phyloP scores from a whole-genome alignment of 2,797 vertebrate genomes.

The Monodelphis domestica region DNA sequence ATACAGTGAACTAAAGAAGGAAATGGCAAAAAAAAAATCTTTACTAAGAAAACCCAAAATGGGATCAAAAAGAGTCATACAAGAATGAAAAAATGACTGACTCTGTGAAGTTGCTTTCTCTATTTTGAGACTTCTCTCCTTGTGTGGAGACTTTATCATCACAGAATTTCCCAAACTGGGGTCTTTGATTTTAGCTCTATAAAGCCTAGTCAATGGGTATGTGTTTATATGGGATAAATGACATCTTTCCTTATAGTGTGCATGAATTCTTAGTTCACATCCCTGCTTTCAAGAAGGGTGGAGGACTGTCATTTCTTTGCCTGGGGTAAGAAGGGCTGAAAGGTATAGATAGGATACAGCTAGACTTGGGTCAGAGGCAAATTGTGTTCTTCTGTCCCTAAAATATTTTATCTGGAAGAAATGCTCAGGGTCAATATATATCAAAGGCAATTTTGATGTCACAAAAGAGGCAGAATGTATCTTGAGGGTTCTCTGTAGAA shows the following conservation, averaged over 20 bases:
- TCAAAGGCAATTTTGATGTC: neutral
- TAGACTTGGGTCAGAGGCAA: neutral
- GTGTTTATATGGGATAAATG: neutral
- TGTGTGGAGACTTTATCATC: neutral
- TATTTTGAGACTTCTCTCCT: neutral
- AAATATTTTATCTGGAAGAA: neutral
- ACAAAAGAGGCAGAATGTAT: neutral
- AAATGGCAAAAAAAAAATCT: no score
- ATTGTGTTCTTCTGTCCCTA: neutral
- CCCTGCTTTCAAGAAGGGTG: neutral
- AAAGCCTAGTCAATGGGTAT: neutral
- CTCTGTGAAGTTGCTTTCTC: neutral
- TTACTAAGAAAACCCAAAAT: no score
- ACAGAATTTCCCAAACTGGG: neutral
- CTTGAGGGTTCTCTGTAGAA: neutral
- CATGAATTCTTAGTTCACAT: neutral
- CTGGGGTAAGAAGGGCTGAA: neutral
- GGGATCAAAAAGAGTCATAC: no score
- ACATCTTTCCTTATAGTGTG: neutral
- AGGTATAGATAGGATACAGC: neutral
- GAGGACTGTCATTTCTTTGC: neutral
- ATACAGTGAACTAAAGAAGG: no score
- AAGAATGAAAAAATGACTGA: no score
- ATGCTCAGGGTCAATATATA: neutral
- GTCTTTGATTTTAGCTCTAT: neutral